Evolutionary conservation across 2,888 invertebrate genomes (phyloP), one percentile per base, ranked within the genome.

Genomic region (Drosophila prolongata): DNA sequence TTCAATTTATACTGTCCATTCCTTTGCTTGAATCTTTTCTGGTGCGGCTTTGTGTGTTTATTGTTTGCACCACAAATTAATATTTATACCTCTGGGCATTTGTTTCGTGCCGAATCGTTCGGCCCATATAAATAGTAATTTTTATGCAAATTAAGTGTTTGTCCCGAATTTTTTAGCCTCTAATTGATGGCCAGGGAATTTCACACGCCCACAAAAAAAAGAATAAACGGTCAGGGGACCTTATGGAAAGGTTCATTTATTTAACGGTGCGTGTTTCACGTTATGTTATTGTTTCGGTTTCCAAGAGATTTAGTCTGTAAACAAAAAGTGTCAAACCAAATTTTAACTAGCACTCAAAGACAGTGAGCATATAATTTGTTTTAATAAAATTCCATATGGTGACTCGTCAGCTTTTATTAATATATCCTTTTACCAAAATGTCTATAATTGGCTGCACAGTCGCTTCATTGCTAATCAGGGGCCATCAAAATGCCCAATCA

Each of bases 31-130:
- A 68, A 68, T 66, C 56, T 42, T 42, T 35, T 40, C 34, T 27
- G 34, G 24, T 34, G 27, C 43, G 27, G 64, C 50, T 35, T 37
- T 42, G 40, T 66, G 47, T 64, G 64, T 40, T 62, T 54, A 42
- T 47, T 66, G 65, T 66, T 65, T 66, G 67, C 38, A 54, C 55
- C 69, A 56, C 56, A 49, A 56, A 56, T 67, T 42, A 49, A 67
- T 67, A 68, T 67, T 67, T 68, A 67, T 67, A 37, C 55, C 69
- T 14, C 5, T 46, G 59, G 71, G 44, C 71, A 19, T 69, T 68
- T 57, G 42, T 71, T 71, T 54, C 73, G 50, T 70, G 69, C 24
- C 19, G 14, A 55, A 60, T 50, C 34, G 50, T 52, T 42, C 52
- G 40, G 42, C 11, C 53, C 50, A 43, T 70, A 44, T 49, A 67